Conservation (phyloP, 2,888 invertebrate species). For the Ectobius pallidus region DNA sequence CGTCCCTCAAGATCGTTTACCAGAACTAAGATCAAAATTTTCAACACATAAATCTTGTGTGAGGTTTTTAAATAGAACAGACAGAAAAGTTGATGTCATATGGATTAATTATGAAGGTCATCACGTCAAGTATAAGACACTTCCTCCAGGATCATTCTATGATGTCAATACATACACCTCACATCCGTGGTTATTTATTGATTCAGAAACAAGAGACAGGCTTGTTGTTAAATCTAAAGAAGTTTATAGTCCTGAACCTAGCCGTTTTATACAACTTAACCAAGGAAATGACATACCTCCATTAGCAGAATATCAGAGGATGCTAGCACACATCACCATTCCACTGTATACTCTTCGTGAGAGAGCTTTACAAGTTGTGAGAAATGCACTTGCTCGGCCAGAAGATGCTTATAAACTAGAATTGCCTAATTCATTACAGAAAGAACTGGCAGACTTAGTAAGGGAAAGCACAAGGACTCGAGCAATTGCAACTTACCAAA, state of each 20-base stretch:
- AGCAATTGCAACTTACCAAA: not conserved
- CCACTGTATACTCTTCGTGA: conserved; percentile 59
- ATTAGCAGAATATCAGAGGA: conserved; percentile 13
- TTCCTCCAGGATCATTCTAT: conserved; percentile 62
- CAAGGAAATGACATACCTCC: not conserved
- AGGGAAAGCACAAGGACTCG: not conserved
- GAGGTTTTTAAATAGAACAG: conserved; percentile 66
- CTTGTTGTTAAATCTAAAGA: conserved; percentile 63
- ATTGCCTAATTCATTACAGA: conserved; percentile 53
- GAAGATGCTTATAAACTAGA: conserved; percentile 53
- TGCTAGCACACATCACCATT: conserved; percentile 60
- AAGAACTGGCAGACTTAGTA: conserved; percentile 49
- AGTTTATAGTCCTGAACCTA: conserved; percentile 56
- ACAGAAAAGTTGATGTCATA: conserved; percentile 64
- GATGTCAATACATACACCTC: conserved; percentile 78
- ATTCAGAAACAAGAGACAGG: conserved; percentile 70
- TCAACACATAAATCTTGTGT: conserved; percentile 58
- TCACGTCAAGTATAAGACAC: conserved; percentile 63
- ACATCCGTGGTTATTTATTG: conserved; percentile 86
- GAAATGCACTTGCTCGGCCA: conserved; percentile 52
- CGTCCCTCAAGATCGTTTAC: not conserved
- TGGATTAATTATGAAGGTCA: conserved; percentile 80
- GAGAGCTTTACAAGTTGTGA: conserved; percentile 57
- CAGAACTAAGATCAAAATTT: conserved; percentile 45
- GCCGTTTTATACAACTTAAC: not conserved